Evolutionary conservation across 2,888 invertebrate genomes (phyloP), one percentile per base, ranked within the genome.

Genomic region (Hirtodrosophila cameraria): DNA sequence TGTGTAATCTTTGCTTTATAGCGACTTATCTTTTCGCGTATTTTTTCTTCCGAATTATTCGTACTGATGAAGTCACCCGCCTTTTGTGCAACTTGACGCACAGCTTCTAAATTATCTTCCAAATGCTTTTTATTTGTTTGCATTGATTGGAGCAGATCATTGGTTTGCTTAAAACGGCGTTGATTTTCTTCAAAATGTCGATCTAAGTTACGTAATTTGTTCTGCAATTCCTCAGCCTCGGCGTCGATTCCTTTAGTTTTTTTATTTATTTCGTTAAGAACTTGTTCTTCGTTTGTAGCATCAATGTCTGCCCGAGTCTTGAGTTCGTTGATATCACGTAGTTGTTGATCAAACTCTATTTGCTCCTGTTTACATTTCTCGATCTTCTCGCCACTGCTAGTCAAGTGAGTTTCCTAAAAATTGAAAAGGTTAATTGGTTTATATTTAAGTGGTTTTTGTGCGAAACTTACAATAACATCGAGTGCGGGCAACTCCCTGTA

Each of bases 251-350:
- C 88, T 54, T 58, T 89, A 89, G 88, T 91, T 45, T 89, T 91
- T 75, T 87, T 88, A 52, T 89, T 91, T 75, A 89, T 89, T 43
- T 88, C 90, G 72, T 90, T 88, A 49, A 88, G 88, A 33, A 89
- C 88, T 70, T 36, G 23, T 64, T 53, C 9, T 48, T 80, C 58
- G 52, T 28, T 39, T 5, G 69, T 43, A 11, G 58, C 61, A 48
- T 75, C 71, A 3, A 36, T 20, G 11, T 66, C 52, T 4, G 66
- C 69, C 18, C 71, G 57, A 18, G 42, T 62, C 38, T 66, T 73
- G 0, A 9, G 20, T 1, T 73, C 53, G 83, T 16, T 82, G 71
- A 54, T 88, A 90, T 79, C 88, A 89, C 28, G 87, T 89, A 52
- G 71, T 83, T 38, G 91, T 90, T 6, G 76, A 86, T 16, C 91